phyloP scores from a whole-genome alignment of 2,797 vertebrate genomes.

The Manis pentadactyla region DNA sequence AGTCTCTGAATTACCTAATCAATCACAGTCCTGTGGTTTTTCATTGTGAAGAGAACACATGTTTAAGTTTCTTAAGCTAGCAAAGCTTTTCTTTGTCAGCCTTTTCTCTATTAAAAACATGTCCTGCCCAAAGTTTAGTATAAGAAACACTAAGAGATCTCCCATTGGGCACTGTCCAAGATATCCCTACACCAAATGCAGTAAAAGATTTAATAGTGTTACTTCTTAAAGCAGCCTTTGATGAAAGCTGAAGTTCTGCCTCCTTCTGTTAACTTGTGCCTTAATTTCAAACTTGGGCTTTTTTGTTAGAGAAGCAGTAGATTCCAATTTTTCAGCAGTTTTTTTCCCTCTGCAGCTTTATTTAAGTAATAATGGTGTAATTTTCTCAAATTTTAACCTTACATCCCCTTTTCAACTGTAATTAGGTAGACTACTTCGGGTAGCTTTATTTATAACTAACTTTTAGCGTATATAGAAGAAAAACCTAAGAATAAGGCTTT shows the following conservation, averaged over 20 bases:
- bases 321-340: neutral
- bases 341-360: neutral
- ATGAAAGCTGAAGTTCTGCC: neutral
- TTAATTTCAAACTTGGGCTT: constrained; percentile 4
- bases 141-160: neutral
- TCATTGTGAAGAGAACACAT: neutral
- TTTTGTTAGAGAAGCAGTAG: neutral
- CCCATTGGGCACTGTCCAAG: constrained; percentile 10
- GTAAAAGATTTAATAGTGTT: neutral
- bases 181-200: neutral
- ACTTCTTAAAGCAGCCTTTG: constrained; percentile 11
- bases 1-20: neutral
- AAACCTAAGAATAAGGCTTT: neutral
- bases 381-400: constrained; percentile 14
- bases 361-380: neutral
- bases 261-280: neutral
- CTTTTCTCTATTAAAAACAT: neutral
- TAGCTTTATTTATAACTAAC: neutral
- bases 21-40: neutral
- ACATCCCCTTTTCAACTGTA: neutral
- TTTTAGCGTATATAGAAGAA: neutral
- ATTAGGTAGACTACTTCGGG: neutral
- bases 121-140: constrained; percentile 45
- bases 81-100: neutral
- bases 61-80: neutral